A percentile compares a stretch with the other conserved stretches of the same genome.
phyloP scores from a whole-genome alignment of 2,888 invertebrate genomes.

The Meiosimyza platycephala region DNA sequence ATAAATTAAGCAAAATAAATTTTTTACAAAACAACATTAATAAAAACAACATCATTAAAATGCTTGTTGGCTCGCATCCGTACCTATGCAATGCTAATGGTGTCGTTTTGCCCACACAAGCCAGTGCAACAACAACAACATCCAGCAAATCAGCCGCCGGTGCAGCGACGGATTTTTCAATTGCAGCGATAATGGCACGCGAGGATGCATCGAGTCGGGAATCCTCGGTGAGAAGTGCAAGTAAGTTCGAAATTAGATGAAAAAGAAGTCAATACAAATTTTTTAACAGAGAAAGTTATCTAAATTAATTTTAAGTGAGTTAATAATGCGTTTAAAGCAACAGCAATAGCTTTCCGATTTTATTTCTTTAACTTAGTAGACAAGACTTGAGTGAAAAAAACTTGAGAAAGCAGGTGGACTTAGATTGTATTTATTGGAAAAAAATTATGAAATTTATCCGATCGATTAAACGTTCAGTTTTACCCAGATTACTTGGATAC shows the following conservation, averaged over 20 bases:
- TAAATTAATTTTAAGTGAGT: too few relatives aligned
- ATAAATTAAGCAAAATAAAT: slow-evolving; percentile 15
- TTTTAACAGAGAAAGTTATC: too few relatives aligned
- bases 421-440: too few relatives aligned
- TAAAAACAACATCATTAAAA: slow-evolving; percentile 45
- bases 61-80: slow-evolving; percentile 63
- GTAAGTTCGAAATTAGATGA: slow-evolving; percentile 51
- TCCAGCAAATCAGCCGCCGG: slow-evolving; percentile 62
- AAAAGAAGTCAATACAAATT: too few relatives aligned
- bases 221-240: slow-evolving; percentile 64
- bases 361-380: too few relatives aligned
- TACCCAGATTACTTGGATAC: too few relatives aligned
- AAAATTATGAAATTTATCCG: too few relatives aligned
- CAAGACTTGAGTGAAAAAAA: too few relatives aligned
- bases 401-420: too few relatives aligned
- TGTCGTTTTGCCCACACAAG: slow-evolving; percentile 37
- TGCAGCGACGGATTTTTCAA: slow-evolving; percentile 90
- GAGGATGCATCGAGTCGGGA: slow-evolving; percentile 67
- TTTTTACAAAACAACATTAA: slow-evolving; percentile 16
- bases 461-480: too few relatives aligned
- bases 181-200: slow-evolving; percentile 92
- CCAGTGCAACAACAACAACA: slow-evolving; percentile 48
- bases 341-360: too few relatives aligned
- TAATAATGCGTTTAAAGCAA: too few relatives aligned
- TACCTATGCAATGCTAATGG: slow-evolving; percentile 54